A percentile compares a stretch with the other conserved stretches of the same genome.
These are phyloP conservation scores for Armadillidium nasatum DNA, from an alignment of 1,140 invertebrate genomes.

Conservation along the genomic window DNA sequence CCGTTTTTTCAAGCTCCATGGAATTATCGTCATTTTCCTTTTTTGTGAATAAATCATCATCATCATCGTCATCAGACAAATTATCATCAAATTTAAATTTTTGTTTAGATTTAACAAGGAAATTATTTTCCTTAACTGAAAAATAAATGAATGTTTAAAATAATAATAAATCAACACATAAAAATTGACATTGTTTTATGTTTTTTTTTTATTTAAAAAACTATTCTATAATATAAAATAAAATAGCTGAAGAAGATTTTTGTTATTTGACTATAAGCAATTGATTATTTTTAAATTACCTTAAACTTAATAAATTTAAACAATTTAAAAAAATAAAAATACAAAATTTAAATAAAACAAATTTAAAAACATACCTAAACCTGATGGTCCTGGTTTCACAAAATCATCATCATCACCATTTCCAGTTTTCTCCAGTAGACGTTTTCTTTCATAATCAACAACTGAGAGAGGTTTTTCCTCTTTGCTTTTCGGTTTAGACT, in stretches of 20 bases:
- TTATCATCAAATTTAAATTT: background rate
- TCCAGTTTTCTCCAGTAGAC: conserved; percentile 66
- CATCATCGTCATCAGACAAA: background rate
- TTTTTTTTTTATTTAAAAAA: too few species aligned
- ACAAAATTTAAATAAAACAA: too few species aligned
- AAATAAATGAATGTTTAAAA: too few species aligned
- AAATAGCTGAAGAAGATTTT: too few species aligned
- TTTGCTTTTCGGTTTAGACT: conserved; percentile 47
- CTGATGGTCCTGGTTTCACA: background rate
- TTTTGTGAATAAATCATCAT: conserved; percentile 50
- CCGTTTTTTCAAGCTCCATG: background rate
- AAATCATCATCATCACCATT: conserved; percentile 55
- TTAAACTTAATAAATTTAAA: too few species aligned
- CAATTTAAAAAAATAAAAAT: too few species aligned
- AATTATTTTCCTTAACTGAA: too few species aligned
- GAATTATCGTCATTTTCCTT: background rate
- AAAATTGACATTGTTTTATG: too few species aligned
- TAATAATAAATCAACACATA: too few species aligned
- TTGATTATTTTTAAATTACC: too few species aligned
- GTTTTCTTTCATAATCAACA: conserved; percentile 73
- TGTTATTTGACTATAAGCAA: too few species aligned
- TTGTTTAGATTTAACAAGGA: background rate
- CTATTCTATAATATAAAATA: too few species aligned
- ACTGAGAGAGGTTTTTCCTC: conserved; percentile 61
- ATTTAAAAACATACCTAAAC: background rate